Evolutionary conservation across 1,140 invertebrate genomes (phyloP), one percentile per base, ranked within the genome.

Genomic region (Brachionus rubens): DNA sequence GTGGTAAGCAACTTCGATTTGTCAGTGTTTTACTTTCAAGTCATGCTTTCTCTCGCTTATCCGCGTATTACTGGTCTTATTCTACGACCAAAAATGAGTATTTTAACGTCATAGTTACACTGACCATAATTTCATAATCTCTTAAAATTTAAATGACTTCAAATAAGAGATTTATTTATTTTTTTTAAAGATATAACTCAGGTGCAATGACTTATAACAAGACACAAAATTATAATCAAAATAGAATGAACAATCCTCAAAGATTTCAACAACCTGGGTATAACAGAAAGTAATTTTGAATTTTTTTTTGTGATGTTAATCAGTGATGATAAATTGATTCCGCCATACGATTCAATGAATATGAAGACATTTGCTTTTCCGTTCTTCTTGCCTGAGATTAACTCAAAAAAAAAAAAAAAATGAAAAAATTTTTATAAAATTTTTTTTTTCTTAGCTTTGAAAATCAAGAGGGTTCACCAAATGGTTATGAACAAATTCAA

Each of bases 41-140:
- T 28, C 52, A n/a, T 28, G 50, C 52, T 26, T 28, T 59, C 54
- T 59, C 54, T 59, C 0, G 21, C 16, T 9, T 6, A 33, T 16
- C 28, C 30, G 1, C 28, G 30, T 33, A 16, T 19, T 33, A 36
- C 33, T 36, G 52, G 52, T 28, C 36, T 33, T 36, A 24, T 16
- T 16, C 9, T 33, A 59, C 54, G 54, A 26, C 36, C 5, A 36
- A 40, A 36, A 36, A 59, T 65, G 59, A 65, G 33, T 46, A 36
- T 46, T 65, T 24, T 65, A n/a, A 24, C 19, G 59, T 65, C 59
- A 65, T 65, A 65, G 59, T 65, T 65, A 65, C 59, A 65, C 59
- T 65, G 59, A 65, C 59, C 59, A 65, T 65, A 41, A 43, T 65
- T 65, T 26, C 19, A 59, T 9, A 59, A 59, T 59, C 26, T 19